A percentile compares a stretch with the other conserved stretches of the same genome.
These are phyloP conservation scores for Drosophila nr. fundita DNA, from an alignment of 2,888 invertebrate genomes.

Conservation along the genomic window DNA sequence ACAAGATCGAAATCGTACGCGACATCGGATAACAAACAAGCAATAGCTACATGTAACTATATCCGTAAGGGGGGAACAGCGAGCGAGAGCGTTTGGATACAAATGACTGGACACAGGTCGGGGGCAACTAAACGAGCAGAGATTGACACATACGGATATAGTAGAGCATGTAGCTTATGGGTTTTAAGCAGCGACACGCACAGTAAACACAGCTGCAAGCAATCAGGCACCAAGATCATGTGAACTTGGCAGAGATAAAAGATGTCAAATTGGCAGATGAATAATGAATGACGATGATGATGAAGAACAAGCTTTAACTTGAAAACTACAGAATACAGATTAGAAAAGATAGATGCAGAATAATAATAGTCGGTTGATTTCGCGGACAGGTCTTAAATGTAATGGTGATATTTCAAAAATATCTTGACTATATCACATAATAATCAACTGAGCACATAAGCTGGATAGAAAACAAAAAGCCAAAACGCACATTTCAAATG, in stretches of 20 bases:
- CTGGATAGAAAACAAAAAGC: slow-evolving; percentile 1
- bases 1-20: slow-evolving; percentile 85
- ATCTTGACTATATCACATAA: slow-evolving; percentile 17
- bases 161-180: slow-evolving; percentile 48
- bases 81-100: slow-evolving; percentile 9
- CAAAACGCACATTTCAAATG: slow-evolving; percentile 25
- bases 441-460: neutral
- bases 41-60: slow-evolving; percentile 83
- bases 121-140: slow-evolving; percentile 39
- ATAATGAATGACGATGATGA: neutral
- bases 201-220: slow-evolving; percentile 15
- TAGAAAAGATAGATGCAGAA: slow-evolving; percentile 7
- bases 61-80: slow-evolving; percentile 70
- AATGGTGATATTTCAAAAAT: slow-evolving; percentile 44
- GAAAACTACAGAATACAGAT: slow-evolving; percentile 26
- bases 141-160: slow-evolving; percentile 27
- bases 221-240: slow-evolving; percentile 6
- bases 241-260: neutral
- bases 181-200: slow-evolving; percentile 15
- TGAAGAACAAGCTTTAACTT: slow-evolving; percentile 51
- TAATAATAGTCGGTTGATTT: slow-evolving; percentile 18
- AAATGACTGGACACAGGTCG: slow-evolving; percentile 53
- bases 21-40: slow-evolving; percentile 85
- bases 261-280: neutral
- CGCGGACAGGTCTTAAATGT: slow-evolving; percentile 9